Percentiles rank a stretch among this genome's conserved stretches.
phyloP scores from a whole-genome alignment of 2,113 vertebrate genomes.

The Callipepla californica region DNA sequence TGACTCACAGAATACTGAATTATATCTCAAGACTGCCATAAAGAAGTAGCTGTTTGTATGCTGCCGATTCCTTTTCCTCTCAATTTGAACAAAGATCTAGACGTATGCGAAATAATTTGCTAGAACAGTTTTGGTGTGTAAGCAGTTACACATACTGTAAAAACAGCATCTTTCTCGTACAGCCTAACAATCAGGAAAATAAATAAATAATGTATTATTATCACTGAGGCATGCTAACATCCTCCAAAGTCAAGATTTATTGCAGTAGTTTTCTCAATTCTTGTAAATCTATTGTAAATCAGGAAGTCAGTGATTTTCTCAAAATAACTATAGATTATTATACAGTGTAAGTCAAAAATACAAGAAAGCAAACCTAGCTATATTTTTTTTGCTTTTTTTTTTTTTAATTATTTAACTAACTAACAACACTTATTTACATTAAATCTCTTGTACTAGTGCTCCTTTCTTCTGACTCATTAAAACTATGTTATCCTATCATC shows the following conservation, averaged over 20 bases:
- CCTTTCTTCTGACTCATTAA: not conserved
- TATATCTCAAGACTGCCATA: accelerated
- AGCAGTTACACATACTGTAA: not conserved
- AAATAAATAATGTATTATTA: not conserved
- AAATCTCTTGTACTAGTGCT: not conserved
- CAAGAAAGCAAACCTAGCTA: not conserved
- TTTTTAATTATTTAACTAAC: not conserved
- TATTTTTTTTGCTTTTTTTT: not conserved
- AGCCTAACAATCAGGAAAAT: not conserved
- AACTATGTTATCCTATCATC: not conserved
- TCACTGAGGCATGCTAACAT: not conserved
- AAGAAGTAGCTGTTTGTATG: not conserved
- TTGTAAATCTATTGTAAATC: accelerated
- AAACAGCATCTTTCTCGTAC: not conserved
- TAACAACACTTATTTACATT: not conserved
- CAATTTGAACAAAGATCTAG: not conserved
- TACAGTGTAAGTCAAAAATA: not conserved
- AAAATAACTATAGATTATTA: too few species aligned
- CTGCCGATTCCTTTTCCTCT: not conserved
- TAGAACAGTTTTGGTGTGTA: accelerated
- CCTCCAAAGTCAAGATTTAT: not conserved
- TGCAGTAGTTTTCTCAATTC: not conserved
- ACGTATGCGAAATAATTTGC: not conserved
- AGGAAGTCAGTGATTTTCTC: not conserved
- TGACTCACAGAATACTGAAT: not conserved